These are phyloP conservation scores for Myocastor coypus DNA, from an alignment of 2,113 vertebrate species.

Conservation along the genomic window DNA sequence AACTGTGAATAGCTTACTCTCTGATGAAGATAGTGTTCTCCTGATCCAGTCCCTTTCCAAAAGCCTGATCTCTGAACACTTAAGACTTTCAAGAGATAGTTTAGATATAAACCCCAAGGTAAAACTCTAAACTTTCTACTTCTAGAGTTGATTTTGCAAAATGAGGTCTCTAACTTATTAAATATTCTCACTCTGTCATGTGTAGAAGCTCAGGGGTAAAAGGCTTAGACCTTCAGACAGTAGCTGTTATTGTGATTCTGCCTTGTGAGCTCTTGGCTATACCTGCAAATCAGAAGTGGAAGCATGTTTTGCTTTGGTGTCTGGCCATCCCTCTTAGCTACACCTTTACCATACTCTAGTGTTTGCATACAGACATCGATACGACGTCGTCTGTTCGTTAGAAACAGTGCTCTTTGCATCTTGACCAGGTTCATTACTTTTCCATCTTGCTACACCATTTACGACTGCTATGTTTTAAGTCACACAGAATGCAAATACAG, in stretches of 20 bases:
- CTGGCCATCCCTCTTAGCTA: too few species aligned
- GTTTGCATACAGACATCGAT: rapidly evolving
- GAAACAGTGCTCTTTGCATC: background rate
- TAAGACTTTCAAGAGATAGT: background rate
- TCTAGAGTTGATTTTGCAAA: background rate
- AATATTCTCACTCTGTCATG: background rate
- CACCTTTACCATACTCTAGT: too few species aligned
- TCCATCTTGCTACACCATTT: background rate
- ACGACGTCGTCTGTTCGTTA: background rate
- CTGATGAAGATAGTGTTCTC: background rate
- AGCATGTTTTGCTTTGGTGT: background rate
- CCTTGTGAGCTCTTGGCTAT: background rate
- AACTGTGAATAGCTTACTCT: background rate
- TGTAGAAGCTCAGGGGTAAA: background rate
- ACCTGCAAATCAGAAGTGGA: background rate
- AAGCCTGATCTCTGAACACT: background rate
- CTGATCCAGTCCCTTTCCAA: background rate
- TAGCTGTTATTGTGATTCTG: background rate
- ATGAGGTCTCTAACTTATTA: background rate
- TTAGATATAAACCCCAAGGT: background rate
- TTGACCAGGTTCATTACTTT: background rate
- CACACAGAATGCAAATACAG: background rate
- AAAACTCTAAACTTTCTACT: background rate
- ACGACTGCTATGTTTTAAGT: background rate
- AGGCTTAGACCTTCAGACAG: background rate